phyloP scores from a whole-genome alignment of 1,140 invertebrate genomes.

The Scaptomyza montana region DNA sequence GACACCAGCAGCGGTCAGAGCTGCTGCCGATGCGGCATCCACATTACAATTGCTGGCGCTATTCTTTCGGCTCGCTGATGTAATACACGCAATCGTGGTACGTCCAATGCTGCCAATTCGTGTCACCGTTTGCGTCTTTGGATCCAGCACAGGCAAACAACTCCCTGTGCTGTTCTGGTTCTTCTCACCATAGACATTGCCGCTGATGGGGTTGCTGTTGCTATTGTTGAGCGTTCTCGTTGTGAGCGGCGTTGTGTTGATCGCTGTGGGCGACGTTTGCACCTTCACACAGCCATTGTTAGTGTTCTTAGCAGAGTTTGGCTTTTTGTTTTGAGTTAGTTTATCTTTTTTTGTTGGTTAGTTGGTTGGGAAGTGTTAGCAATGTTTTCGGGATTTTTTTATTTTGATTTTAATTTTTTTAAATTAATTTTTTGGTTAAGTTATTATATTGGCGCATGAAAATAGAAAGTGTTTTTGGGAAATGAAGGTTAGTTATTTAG shows the following conservation, averaged over 20 bases:
- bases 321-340: conserved; percentile 73
- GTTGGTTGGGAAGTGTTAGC: conserved; percentile 38
- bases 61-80: conserved; percentile 59
- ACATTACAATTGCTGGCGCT: conserved; percentile 70
- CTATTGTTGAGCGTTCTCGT: conserved; percentile 46
- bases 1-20: conserved; percentile 73
- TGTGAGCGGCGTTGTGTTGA: conserved; percentile 22
- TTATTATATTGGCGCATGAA: conserved; percentile 45
- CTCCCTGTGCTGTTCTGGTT: conserved; percentile 9
- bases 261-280: conserved; percentile 29
- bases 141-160: conserved; percentile 34
- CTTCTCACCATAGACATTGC: conserved; percentile 10
- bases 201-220: conserved; percentile 29
- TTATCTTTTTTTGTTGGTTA: conserved; percentile 55
- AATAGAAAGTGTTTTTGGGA: conserved; percentile 49
- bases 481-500: conserved; percentile 47
- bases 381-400: conserved; percentile 20
- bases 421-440: neutral
- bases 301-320: conserved; percentile 66
- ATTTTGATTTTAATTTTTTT: conserved; percentile 6
- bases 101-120: conserved; percentile 79
- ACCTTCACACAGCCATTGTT: conserved; percentile 47
- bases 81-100: conserved; percentile 79
- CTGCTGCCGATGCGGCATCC: conserved; percentile 74
- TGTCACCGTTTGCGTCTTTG: conserved; percentile 69